Evolutionary conservation across 2,797 vertebrate genomes (phyloP).

Genomic region (Halcyon smyrnensis): DNA sequence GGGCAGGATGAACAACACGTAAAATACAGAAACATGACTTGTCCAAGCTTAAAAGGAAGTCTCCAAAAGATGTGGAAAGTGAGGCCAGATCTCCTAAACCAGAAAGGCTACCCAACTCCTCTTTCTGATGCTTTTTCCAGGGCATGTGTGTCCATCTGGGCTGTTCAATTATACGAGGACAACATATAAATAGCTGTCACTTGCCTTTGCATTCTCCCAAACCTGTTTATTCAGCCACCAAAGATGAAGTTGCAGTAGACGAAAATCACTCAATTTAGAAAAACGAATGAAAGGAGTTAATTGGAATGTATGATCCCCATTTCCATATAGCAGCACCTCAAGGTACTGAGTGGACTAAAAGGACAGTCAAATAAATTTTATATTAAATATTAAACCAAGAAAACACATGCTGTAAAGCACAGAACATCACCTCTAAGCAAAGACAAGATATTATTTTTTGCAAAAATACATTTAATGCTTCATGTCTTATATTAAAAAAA

Average conservation of each 20-base stretch:
- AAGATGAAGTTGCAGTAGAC: not conserved
- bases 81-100: not conserved
- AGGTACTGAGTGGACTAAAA: not conserved
- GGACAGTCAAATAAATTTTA: not conserved
- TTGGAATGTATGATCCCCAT: not conserved
- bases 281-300: not conserved
- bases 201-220: not conserved
- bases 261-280: not conserved
- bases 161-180: fast-evolving
- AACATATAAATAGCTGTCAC: not conserved
- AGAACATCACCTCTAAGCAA: not conserved
- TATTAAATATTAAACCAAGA: not conserved
- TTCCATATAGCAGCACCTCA: not conserved
- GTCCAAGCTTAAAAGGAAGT: not conserved
- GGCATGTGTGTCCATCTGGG: not conserved
- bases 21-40: not conserved
- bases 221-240: not conserved
- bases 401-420: not conserved
- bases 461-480: constrained; percentile 29
- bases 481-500: not conserved
- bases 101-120: not conserved
- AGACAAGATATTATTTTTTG: not conserved
- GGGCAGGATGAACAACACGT: not conserved
- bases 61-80: not conserved
- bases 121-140: not conserved